Evolutionary conservation across 1,140 invertebrate genomes (phyloP).

Genomic region (Drosophila sulfurigaster): DNA sequence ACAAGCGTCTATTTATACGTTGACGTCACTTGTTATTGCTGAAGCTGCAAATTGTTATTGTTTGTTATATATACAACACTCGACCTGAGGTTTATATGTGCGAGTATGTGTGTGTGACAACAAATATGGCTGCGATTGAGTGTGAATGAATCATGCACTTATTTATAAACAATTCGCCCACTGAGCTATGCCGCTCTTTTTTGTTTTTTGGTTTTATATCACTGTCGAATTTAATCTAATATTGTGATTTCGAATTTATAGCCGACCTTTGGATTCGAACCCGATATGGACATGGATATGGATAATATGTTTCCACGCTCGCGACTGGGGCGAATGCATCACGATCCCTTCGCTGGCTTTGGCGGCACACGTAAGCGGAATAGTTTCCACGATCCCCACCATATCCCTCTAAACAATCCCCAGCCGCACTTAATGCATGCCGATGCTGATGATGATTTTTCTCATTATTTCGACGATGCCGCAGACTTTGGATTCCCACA

Average conservation of each 20-base stretch:
- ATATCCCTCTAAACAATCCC: conserved; percentile 33
- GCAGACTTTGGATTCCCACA: conserved; percentile 83
- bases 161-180: conserved; percentile 79
- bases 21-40: conserved; percentile 68
- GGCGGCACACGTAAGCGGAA: conserved; percentile 86
- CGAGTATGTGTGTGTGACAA: conserved; percentile 7
- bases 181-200: conserved; percentile 10
- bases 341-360: conserved; percentile 85
- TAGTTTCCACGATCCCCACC: conserved; percentile 83
- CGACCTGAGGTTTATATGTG: not conserved
- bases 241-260: conserved; percentile 37
- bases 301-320: conserved; percentile 81
- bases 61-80: conserved; percentile 43
- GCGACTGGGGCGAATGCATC: conserved; percentile 85
- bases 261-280: conserved; percentile 82
- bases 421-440: conserved; percentile 69
- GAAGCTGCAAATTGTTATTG: conserved; percentile 50
- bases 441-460: conserved; percentile 72
- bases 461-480: conserved; percentile 85
- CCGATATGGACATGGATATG: conserved; percentile 82
- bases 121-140: conserved; percentile 28
- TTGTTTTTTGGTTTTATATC: not conserved
- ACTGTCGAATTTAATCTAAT: conserved; percentile 3
- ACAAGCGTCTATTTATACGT: conserved; percentile 45
- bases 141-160: conserved; percentile 62